Evolutionary conservation across 2,888 invertebrate genomes (phyloP).

Genomic region (Thera obeliscata): DNA sequence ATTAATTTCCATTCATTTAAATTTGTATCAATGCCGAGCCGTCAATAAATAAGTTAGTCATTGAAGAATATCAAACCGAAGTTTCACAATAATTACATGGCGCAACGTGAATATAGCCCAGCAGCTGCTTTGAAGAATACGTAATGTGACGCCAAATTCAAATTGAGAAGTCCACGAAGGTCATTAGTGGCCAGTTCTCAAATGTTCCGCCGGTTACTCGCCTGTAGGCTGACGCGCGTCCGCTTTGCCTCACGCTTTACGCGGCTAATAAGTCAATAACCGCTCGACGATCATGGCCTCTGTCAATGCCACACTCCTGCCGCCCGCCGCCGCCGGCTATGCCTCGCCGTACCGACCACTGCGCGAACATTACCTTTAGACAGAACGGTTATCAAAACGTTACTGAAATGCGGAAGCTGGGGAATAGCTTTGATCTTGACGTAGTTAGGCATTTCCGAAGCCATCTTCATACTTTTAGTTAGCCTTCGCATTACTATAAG

Average conservation of each 20-base stretch:
- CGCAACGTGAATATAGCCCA: conserved; percentile 26
- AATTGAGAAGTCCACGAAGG: conserved; percentile 55
- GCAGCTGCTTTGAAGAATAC: conserved; percentile 26
- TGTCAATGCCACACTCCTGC: conserved; percentile 72
- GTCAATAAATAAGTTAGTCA: conserved; percentile 6
- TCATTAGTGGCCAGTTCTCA: conserved; percentile 45
- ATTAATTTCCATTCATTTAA: background rate
- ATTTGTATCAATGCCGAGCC: background rate
- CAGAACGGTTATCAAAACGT: background rate
- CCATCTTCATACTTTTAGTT: background rate
- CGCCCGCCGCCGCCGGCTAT: conserved; percentile 45
- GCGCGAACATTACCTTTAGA: conserved; percentile 6
- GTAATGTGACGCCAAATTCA: conserved; percentile 41
- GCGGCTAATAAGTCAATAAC: conserved; percentile 71
- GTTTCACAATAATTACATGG: conserved; percentile 33
- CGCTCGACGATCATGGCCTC: conserved; percentile 77
- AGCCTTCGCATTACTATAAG: background rate
- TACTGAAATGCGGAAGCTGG: conserved; percentile 4
- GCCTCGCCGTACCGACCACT: conserved; percentile 28
- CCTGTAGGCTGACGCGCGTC: conserved; percentile 44
- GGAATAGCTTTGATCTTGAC: background rate
- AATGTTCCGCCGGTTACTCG: conserved; percentile 33
- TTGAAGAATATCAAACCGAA: background rate
- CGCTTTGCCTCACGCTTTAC: conserved; percentile 39
- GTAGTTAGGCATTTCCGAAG: background rate